These are phyloP conservation scores for Chaunax sp. DNA, from an alignment of 2,797 vertebrate species.

Conservation along the genomic window DNA sequence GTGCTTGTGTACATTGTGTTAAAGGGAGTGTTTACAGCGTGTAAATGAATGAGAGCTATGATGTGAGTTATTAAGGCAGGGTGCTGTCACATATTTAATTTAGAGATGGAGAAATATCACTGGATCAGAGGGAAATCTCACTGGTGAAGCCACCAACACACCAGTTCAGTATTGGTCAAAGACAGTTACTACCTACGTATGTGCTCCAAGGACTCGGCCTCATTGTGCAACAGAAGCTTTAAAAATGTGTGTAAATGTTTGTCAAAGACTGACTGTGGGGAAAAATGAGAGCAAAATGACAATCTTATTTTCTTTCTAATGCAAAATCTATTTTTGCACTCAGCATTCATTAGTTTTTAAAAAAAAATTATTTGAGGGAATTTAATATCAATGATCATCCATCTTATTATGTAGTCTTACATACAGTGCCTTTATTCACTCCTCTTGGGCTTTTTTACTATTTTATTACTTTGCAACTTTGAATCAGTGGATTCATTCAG, in stretches of 20 bases:
- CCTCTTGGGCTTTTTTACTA: not conserved
- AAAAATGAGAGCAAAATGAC: conserved; percentile 68
- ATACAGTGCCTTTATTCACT: conserved; percentile 29
- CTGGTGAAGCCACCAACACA: conserved; percentile 18
- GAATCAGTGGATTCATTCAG: not conserved
- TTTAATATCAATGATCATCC: conserved; percentile 39
- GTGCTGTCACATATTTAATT: conserved; percentile 32
- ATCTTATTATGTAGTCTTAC: conserved; percentile 31
- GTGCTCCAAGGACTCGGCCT: conserved; percentile 46
- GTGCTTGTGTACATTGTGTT: conserved; percentile 52
- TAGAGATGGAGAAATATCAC: conserved; percentile 22
- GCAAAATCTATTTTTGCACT: conserved; percentile 85
- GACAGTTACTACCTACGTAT: conserved; percentile 54
- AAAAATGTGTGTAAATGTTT: conserved; percentile 42
- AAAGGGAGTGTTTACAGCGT: conserved; percentile 16
- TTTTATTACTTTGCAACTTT: conserved; percentile 9
- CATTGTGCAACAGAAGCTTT: conserved; percentile 66
- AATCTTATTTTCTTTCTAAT: conserved; percentile 76
- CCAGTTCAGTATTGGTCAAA: conserved; percentile 13
- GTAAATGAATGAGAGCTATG: conserved; percentile 18
- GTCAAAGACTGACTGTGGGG: conserved; percentile 1
- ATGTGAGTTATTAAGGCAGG: conserved; percentile 24
- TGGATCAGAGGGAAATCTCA: conserved; percentile 34
- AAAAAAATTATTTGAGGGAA: conserved; percentile 76
- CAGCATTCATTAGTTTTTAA: conserved; percentile 53